phyloP scores from a whole-genome alignment of 2,888 invertebrate species.

The Phyto melanocephala region DNA sequence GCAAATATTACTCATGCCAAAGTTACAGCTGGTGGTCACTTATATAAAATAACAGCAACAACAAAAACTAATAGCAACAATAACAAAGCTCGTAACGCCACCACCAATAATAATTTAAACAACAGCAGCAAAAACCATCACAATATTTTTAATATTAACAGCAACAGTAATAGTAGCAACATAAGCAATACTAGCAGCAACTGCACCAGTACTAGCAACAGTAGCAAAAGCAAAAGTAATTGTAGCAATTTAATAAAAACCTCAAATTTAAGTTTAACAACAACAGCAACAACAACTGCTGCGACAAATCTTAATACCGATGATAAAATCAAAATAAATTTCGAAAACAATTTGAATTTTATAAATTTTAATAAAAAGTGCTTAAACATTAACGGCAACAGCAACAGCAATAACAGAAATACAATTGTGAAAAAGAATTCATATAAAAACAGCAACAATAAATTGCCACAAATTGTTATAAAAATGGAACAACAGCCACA shows the following conservation, averaged over 20 bases:
- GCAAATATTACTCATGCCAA: slow-evolving; percentile 58
- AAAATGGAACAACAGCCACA: slow-evolving; percentile 20
- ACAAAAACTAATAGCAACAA: slow-evolving; percentile 6
- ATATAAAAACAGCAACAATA: background rate
- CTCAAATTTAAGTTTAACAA: slow-evolving; percentile 29
- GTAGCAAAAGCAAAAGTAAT: background rate
- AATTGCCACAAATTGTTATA: background rate
- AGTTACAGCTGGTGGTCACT: slow-evolving; percentile 51
- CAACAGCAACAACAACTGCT: background rate
- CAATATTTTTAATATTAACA: no score
- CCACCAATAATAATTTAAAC: slow-evolving; percentile 29
- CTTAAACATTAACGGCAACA: slow-evolving; percentile 2
- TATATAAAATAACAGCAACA: slow-evolving; percentile 38
- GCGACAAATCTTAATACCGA: background rate
- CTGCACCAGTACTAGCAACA: background rate
- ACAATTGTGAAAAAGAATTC: background rate
- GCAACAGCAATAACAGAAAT: slow-evolving; percentile 17
- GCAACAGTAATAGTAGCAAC: slow-evolving; percentile 37
- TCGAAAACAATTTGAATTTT: slow-evolving; percentile 61
- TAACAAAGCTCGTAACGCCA: background rate
- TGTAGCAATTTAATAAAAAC: slow-evolving; percentile 32
- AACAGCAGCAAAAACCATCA: slow-evolving; percentile 36
- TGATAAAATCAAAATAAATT: slow-evolving; percentile 57
- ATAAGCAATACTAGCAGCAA: slow-evolving; percentile 14
- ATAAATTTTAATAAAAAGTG: slow-evolving; percentile 47